Conservation (phyloP, 2,888 invertebrate genomes). For the Drosophila atroscutellata region DNA sequence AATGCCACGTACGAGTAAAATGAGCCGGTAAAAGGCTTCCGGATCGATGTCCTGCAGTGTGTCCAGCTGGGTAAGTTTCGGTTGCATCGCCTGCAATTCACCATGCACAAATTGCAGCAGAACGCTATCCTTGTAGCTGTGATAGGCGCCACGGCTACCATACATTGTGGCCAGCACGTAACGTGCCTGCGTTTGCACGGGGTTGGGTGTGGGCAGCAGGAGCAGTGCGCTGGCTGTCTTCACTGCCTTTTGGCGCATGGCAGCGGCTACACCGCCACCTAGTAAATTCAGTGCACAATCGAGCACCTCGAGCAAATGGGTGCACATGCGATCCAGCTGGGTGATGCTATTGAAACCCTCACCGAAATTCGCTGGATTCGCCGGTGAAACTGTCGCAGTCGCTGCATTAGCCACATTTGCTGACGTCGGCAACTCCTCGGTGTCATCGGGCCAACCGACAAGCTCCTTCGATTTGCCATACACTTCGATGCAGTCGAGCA, state of each 20-base stretch:
- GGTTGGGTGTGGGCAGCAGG: constrained; percentile 89
- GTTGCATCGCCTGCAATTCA: constrained; percentile 87
- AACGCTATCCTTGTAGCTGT: constrained; percentile 95
- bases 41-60: constrained; percentile 92
- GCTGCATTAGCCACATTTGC: constrained; percentile 72
- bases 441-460: constrained; percentile 98
- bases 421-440: constrained; percentile 88
- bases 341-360: constrained; percentile 83
- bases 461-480: constrained; percentile 98
- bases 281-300: constrained; percentile 89
- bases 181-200: constrained; percentile 92
- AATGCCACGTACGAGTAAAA: constrained; percentile 93
- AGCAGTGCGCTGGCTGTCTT: constrained; percentile 87
- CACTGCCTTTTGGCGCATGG: constrained; percentile 86
- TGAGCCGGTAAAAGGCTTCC: constrained; percentile 94
- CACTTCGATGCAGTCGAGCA: constrained; percentile 97
- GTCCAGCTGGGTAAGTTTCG: constrained; percentile 74
- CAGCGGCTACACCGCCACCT: constrained; percentile 84
- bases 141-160: constrained; percentile 90
- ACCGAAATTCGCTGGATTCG: constrained; percentile 59
- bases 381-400: constrained; percentile 72
- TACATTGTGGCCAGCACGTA: constrained; percentile 93
- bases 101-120: constrained; percentile 91
- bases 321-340: constrained; percentile 87
- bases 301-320: constrained; percentile 89